Evolutionary conservation across 92 coral and sea anemone species (phyloP), one percentile per base, ranked within the genome.

Genomic region (Blastomussa wellsi): DNA sequence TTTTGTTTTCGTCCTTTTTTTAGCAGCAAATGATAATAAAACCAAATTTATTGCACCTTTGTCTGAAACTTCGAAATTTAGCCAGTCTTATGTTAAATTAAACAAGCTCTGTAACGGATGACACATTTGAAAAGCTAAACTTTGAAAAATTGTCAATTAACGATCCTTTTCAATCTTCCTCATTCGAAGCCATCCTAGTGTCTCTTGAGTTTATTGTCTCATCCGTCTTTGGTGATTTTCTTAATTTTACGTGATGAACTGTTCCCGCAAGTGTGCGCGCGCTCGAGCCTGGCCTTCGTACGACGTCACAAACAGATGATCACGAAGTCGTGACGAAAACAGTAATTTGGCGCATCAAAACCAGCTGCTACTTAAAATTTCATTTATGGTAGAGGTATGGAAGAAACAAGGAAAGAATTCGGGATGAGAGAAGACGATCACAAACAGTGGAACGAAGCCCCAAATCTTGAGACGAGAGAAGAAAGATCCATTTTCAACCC

Each of bases 271-370:
- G 13, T 5, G 8, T 26, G 32, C 71, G 64, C 57, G 79, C 79
- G 36, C 64, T 47, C 19, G 17, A 70, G 24, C 12, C 13, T 35
- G 44, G 16, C 15, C 28, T 36, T 53, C 7, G 28, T 66, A 39
- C 78, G 28, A 82, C 86, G 86, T 82, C 86, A 82, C 79, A 82
- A 82, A 70, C 12, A 35, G 55, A 80, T 49, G 53, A 82, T 55
- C 35, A 52, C 78, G 31, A 26, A 52, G 1, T 71, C 57, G 77
- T 82, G 70, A 82, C 78, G 86, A 49, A 55, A 52, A 33, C 62
- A 70, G 65, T 52, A 48, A 19, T 41, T 71, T 67, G 52, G 26
- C 75, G 20, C 12, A 55, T 64, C 36, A 41, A 41, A 53, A 37
- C 32, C 32, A 24, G 31, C 38, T 28, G 52, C 48, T 67, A 24